Evolutionary conservation across 2,113 vertebrate species (phyloP).

Genomic region (Hassar affinis): DNA sequence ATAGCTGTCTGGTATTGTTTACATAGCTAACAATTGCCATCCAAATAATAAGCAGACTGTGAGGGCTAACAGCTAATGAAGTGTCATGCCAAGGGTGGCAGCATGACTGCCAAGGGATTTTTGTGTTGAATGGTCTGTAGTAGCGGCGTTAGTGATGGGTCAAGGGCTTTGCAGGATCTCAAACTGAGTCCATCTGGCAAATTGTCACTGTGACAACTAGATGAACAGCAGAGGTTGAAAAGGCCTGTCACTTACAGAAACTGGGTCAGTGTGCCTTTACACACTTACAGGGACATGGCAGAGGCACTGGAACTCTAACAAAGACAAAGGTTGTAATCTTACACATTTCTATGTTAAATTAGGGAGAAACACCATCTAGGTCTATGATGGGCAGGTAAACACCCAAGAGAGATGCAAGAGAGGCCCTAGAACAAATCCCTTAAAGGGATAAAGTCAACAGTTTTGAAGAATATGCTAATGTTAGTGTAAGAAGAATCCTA

Average conservation of each 20-base stretch:
- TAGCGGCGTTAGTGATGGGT: background rate
- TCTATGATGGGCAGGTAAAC: background rate
- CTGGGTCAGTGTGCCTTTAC: slow-evolving; percentile 7
- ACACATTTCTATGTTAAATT: background rate
- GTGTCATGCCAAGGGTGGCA: background rate
- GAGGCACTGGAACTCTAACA: background rate
- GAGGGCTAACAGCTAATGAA: background rate
- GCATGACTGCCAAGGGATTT: slow-evolving; percentile 18
- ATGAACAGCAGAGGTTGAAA: slow-evolving; percentile 9
- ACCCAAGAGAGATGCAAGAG: background rate
- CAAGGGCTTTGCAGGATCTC: slow-evolving; percentile 9
- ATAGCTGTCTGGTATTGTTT: background rate
- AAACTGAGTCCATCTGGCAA: slow-evolving; percentile 52
- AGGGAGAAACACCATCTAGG: background rate
- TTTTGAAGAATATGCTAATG: too few species aligned
- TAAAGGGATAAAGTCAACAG: background rate
- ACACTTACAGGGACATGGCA: background rate
- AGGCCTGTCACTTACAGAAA: slow-evolving; percentile 9
- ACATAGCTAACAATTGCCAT: background rate
- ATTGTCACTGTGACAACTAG: slow-evolving; percentile 19
- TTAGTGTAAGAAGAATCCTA: too few species aligned
- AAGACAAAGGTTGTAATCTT: background rate
- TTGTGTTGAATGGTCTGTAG: slow-evolving; percentile 18
- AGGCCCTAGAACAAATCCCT: background rate
- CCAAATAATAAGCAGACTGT: background rate